phyloP scores from a whole-genome alignment of 2,113 vertebrate species.

The Scopus umbretta region DNA sequence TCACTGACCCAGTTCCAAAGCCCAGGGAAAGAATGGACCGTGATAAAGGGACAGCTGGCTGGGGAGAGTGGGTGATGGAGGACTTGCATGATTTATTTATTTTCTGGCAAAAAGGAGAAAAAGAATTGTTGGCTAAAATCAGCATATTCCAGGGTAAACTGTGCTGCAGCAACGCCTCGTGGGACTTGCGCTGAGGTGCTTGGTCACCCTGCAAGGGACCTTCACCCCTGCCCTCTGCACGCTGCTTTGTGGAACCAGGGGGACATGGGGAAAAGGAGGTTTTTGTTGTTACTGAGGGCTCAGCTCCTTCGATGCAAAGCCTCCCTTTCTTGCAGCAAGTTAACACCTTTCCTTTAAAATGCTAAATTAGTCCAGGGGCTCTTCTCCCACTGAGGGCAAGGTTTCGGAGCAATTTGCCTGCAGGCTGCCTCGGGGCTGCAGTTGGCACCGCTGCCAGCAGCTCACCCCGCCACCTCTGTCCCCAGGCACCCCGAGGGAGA shows the following conservation, averaged over 20 bases:
- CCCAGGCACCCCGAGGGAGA: conserved; percentile 35
- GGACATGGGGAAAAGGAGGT: background rate
- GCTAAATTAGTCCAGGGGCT: background rate
- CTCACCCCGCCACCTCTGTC: background rate
- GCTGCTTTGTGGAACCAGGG: background rate
- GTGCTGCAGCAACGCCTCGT: background rate
- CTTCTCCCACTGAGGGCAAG: background rate
- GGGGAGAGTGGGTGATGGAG: background rate
- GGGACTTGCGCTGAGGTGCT: background rate
- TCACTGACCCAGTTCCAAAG: conserved; percentile 25
- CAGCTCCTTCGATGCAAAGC: background rate
- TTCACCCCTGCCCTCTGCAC: background rate
- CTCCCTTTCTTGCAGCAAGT: background rate
- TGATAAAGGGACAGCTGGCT: background rate
- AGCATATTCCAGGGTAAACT: background rate
- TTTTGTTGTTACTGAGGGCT: background rate
- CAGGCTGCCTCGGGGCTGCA: background rate
- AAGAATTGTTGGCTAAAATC: background rate
- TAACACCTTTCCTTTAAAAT: background rate
- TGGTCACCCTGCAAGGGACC: background rate
- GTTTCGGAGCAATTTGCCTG: background rate
- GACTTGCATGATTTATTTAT: background rate
- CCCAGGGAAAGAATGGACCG: background rate
- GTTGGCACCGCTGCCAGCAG: background rate
- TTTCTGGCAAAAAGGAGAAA: background rate